A percentile compares a stretch with the other conserved stretches of the same genome.
phyloP scores from a whole-genome alignment of 2,797 vertebrate species.

The Enteromius fasciolatus region DNA sequence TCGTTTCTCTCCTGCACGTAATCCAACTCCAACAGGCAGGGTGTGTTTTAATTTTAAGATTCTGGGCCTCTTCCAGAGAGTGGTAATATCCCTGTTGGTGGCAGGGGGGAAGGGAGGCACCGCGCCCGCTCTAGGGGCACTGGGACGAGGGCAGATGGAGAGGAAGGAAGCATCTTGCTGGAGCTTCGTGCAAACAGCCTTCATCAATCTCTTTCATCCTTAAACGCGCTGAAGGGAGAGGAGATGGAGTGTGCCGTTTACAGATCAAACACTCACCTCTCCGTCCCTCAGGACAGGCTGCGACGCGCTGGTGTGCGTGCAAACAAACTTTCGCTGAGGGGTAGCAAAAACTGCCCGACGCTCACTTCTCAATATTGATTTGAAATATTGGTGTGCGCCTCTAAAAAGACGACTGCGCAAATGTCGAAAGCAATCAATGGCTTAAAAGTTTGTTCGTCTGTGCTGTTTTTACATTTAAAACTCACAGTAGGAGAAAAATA shows the following conservation, averaged over 20 bases:
- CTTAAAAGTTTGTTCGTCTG: not conserved
- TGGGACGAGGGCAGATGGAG: conserved; percentile 55
- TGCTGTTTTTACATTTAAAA: not conserved
- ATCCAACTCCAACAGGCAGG: conserved; percentile 11
- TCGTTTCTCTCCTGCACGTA: conserved; percentile 15
- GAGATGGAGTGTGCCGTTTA: conserved; percentile 64
- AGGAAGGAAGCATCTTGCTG: conserved; percentile 51
- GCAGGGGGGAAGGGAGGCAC: conserved; percentile 19
- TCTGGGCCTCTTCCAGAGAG: conserved; percentile 22
- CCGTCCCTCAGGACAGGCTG: conserved; percentile 26
- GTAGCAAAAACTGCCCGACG: not conserved
- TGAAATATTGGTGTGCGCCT: not conserved
- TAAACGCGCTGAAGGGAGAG: conserved; percentile 65
- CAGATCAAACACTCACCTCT: conserved; percentile 70
- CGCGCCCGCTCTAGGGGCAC: conserved; percentile 57
- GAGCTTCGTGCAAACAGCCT: conserved; percentile 65
- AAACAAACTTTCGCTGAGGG: conserved; percentile 10
- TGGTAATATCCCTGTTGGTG: conserved; percentile 27
- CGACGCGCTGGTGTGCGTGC: not conserved
- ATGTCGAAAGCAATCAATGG: not conserved
- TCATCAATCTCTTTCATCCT: conserved; percentile 71
- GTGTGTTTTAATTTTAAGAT: conserved; percentile 33
- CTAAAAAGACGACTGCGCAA: not conserved
- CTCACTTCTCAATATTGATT: not conserved
- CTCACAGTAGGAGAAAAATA: not conserved